phyloP scores from a whole-genome alignment of 2,113 vertebrate genomes.

The Microtus pennsylvanicus region DNA sequence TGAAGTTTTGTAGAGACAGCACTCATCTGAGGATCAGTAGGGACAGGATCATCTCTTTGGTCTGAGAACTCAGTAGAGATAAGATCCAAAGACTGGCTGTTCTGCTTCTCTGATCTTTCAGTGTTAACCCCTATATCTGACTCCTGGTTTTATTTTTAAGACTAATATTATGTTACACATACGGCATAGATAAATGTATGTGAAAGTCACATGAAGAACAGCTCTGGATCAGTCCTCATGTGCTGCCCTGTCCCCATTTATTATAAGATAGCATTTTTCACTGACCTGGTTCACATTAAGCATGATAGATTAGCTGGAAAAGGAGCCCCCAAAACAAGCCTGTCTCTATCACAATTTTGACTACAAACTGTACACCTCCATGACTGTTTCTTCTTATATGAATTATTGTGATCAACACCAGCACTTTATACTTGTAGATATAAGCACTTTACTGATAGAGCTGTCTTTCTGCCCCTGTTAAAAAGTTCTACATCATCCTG shows the following conservation, averaged over 20 bases:
- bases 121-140: no score
- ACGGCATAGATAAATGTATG: not conserved
- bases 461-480: rapidly evolving
- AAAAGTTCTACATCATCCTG: not conserved
- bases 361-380: not conserved
- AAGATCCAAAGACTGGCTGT: no score
- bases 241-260: not conserved
- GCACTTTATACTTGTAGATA: not conserved
- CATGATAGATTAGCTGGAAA: not conserved
- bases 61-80: no score
- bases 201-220: not conserved
- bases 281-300: not conserved
- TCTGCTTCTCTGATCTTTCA: no score
- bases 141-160: no score
- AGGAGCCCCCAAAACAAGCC: not conserved
- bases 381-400: no score
- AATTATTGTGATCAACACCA: not conserved
- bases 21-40: no score
- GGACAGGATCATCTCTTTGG: no score
- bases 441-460: not conserved
- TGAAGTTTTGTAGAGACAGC: no score
- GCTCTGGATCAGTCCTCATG: not conserved
- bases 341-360: not conserved
- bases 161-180: no score
- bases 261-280: not conserved